Percentiles rank a stretch among this genome's conserved stretches.
phyloP scores from a whole-genome alignment of 1,140 invertebrate genomes.

The Druon quercuslanigerum region DNA sequence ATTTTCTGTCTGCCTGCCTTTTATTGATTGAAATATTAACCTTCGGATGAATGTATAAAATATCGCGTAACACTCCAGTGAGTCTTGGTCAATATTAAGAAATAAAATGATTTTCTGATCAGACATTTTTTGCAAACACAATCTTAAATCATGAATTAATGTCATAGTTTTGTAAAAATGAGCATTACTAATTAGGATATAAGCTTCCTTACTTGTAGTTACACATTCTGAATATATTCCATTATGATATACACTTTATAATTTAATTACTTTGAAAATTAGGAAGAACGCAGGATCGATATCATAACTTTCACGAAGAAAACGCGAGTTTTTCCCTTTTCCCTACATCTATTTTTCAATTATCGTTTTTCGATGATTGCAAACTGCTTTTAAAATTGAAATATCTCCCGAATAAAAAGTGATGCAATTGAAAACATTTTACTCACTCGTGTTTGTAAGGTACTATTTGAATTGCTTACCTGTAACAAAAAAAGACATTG shows the following conservation, averaged over 20 bases:
- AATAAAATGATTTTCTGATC: constrained; percentile 10
- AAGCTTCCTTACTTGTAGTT: too few species aligned
- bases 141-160: too few species aligned
- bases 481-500: background rate
- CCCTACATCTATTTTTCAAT: background rate
- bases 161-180: too few species aligned
- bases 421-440: background rate
- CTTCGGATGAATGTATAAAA: constrained; percentile 2
- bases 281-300: too few species aligned
- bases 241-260: too few species aligned
- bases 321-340: background rate
- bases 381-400: background rate
- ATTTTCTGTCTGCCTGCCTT: constrained; percentile 7
- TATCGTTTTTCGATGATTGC: background rate
- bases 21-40: constrained; percentile 26
- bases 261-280: too few species aligned
- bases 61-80: background rate
- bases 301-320: too few species aligned
- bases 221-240: too few species aligned
- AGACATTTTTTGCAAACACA: background rate
- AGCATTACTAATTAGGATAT: too few species aligned
- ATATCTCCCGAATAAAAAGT: background rate
- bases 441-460: background rate
- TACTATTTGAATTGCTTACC: background rate
- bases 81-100: background rate